Evolutionary conservation across 2,797 vertebrate species (phyloP).

Genomic region (Lithobates pipiens): DNA sequence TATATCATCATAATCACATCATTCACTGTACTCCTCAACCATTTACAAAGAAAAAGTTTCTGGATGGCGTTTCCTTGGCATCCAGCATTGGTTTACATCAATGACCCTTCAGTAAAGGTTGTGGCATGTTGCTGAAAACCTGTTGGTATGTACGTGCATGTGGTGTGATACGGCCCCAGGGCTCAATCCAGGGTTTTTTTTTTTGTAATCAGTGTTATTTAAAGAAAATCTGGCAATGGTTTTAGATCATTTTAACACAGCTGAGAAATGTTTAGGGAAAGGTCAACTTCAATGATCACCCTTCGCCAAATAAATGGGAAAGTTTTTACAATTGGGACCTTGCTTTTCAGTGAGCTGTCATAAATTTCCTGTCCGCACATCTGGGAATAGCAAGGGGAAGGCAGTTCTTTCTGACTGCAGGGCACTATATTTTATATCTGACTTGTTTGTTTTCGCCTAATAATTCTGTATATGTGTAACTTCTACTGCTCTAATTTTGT

Average conservation of each 20-base stretch:
- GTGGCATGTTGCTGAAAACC: constrained; percentile 70
- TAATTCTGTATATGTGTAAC: constrained; percentile 74
- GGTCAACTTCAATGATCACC: constrained; percentile 78
- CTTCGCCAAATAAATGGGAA: constrained; percentile 78
- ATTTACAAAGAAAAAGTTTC: neutral
- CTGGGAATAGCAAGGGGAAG: constrained; percentile 74
- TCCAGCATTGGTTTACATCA: constrained; percentile 36
- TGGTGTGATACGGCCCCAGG: constrained; percentile 72
- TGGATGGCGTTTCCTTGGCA: neutral
- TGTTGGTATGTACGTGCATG: constrained; percentile 71
- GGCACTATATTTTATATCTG: constrained; percentile 77
- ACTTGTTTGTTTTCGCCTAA: constrained; percentile 74
- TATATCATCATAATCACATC: constrained; percentile 13
- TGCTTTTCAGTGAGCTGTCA: constrained; percentile 74
- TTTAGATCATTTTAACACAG: constrained; percentile 78
- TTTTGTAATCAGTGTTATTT: constrained; percentile 75
- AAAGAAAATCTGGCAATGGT: constrained; percentile 76
- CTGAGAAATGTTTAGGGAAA: constrained; percentile 77
- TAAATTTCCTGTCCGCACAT: constrained; percentile 75
- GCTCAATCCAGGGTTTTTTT: constrained; percentile 61
- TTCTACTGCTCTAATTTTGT: constrained; percentile 73
- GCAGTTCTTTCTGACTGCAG: constrained; percentile 74
- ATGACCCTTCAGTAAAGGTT: constrained; percentile 71
- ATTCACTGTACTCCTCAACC: neutral
- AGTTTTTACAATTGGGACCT: constrained; percentile 75